These are phyloP conservation scores for Penaeus indicus DNA, from an alignment of 1,140 invertebrate species.

Conservation along the genomic window DNA sequence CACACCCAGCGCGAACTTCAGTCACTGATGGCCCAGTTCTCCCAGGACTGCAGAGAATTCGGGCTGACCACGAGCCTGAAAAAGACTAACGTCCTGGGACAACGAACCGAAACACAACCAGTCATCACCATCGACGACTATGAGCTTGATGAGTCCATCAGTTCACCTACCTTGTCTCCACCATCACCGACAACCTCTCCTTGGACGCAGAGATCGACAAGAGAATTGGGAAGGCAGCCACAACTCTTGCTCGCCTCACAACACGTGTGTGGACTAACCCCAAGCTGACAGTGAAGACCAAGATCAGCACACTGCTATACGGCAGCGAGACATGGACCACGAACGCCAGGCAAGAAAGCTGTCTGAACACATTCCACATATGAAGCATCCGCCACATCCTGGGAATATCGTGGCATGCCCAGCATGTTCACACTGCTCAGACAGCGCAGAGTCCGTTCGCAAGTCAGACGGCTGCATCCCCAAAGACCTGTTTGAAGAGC, in stretches of 20 bases:
- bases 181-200: conserved; percentile 22
- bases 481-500: no score
- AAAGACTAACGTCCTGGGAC: no score
- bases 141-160: background rate
- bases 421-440: conserved; percentile 1
- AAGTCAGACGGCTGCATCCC: background rate
- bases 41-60: no score
- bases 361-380: conserved; percentile 8
- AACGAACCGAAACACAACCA: no score
- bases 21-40: no score
- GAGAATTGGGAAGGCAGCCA: background rate
- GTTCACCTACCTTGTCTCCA: conserved; percentile 14
- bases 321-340: conserved; percentile 18
- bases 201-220: conserved; percentile 25
- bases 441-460: conserved; percentile 4
- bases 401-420: background rate
- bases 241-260: background rate
- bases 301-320: conserved; percentile 32
- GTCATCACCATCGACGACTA: no score
- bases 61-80: no score
- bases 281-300: background rate
- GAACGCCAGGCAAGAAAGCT: background rate
- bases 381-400: background rate
- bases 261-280: background rate
- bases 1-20: no score